A percentile compares a stretch with the other conserved stretches of the same genome.
These are phyloP conservation scores for Callorhinus ursinus DNA, from an alignment of 2,113 vertebrate genomes.

Conservation along the genomic window DNA sequence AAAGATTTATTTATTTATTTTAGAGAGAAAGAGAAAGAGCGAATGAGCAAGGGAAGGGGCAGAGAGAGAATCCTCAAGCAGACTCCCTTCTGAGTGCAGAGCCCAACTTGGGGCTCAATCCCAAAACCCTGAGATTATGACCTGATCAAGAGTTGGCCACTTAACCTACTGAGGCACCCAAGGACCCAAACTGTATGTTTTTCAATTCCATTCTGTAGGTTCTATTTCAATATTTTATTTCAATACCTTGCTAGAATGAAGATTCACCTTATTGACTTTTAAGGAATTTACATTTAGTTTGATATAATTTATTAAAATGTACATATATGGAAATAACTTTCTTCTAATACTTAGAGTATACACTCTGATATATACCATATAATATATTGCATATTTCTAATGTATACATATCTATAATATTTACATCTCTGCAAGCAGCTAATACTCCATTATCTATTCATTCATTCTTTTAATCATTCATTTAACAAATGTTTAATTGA, in stretches of 20 bases:
- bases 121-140: neutral
- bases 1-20: neutral
- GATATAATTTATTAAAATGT: neutral
- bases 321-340: neutral
- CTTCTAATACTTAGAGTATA: neutral
- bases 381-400: neutral
- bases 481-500: neutral
- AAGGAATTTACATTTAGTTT: constrained; percentile 26
- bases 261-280: neutral
- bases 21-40: neutral
- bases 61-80: neutral
- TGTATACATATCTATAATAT: neutral
- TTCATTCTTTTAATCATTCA: neutral
- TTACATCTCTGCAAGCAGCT: neutral
- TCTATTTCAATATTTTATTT: constrained; percentile 17
- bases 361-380: neutral
- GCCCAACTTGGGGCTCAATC: neutral
- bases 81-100: neutral
- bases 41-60: neutral
- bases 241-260: neutral
- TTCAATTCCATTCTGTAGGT: neutral
- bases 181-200: neutral
- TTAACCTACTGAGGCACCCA: neutral
- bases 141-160: neutral
- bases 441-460: neutral